Evolutionary conservation across 2,113 vertebrate species (phyloP).

Genomic region (Mus spicilegus): DNA sequence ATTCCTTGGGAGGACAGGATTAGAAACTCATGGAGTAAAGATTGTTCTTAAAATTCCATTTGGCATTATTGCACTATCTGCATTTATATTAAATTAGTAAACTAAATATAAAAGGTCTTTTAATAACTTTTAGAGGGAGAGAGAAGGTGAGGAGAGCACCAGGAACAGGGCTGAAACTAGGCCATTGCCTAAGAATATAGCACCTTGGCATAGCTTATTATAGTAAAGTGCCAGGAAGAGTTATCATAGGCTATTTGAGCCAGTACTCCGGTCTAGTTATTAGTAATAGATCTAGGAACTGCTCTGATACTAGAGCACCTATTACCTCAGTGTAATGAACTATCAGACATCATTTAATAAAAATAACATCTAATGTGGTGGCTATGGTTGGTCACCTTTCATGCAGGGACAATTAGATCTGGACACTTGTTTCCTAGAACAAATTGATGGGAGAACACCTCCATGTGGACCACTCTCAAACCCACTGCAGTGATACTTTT

Average conservation of each 20-base stretch:
- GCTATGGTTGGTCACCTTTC: constrained; percentile 24
- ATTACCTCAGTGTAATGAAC: not conserved
- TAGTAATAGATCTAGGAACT: not conserved
- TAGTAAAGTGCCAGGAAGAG: not conserved
- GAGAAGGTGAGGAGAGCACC: not conserved
- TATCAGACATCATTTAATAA: not conserved
- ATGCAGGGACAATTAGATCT: not conserved
- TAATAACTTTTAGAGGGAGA: not conserved
- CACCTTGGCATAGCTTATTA: constrained; percentile 5
- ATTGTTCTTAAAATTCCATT: constrained; percentile 41
- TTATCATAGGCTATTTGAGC: not conserved
- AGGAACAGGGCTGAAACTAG: constrained; percentile 1
- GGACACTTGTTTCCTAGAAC: not conserved
- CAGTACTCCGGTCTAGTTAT: not conserved
- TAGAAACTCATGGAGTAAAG: constrained; percentile 23
- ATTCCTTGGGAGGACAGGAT: not conserved
- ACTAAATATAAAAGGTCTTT: not conserved
- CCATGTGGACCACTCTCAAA: not conserved
- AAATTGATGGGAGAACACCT: not conserved
- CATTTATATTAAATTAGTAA: constrained; percentile 46
- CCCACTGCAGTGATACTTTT: not conserved
- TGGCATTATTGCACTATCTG: not conserved
- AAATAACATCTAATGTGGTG: constrained; percentile 23
- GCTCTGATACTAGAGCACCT: not conserved
- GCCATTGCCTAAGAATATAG: not conserved